Percentiles rank a stretch among this genome's conserved stretches.
Evolutionary conservation across 2,888 invertebrate genomes (phyloP).

Genomic region (Drosophila fungiperda): DNA sequence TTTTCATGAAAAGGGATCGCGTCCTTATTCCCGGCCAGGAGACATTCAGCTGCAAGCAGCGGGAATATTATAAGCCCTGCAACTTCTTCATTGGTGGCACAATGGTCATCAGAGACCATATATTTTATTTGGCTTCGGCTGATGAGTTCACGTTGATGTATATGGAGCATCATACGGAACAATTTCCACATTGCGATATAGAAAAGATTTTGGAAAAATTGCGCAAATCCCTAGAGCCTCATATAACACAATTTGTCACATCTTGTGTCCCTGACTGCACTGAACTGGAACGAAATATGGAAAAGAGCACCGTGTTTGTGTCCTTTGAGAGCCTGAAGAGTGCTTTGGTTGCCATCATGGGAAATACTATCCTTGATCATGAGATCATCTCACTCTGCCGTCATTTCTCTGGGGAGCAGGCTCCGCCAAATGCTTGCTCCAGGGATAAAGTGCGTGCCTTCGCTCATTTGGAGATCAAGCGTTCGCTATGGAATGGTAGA

Average conservation of each 20-base stretch:
- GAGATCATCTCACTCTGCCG: conserved; percentile 92
- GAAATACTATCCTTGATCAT: conserved; percentile 90
- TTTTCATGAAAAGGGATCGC: conserved; percentile 89
- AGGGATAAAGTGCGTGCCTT: conserved; percentile 87
- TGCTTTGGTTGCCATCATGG: conserved; percentile 89
- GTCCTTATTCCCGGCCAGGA: conserved; percentile 91
- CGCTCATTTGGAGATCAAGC: conserved; percentile 89
- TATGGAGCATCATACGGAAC: conserved; percentile 91
- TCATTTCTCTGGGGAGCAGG: conserved; percentile 88
- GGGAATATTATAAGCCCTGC: conserved; percentile 90
- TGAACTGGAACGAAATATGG: conserved; percentile 52
- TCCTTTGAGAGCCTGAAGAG: conserved; percentile 85
- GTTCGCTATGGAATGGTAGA: conserved; percentile 90
- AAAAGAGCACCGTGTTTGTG: conserved; percentile 61
- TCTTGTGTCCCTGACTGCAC: conserved; percentile 86
- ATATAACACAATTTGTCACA: conserved; percentile 91
- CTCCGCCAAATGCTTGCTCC: conserved; percentile 83
- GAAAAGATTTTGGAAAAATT: conserved; percentile 91
- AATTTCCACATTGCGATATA: conserved; percentile 91
- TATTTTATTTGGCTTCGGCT: conserved; percentile 91
- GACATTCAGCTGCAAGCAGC: conserved; percentile 89
- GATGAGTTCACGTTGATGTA: conserved; percentile 95
- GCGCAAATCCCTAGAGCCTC: conserved; percentile 87
- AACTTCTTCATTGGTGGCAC: conserved; percentile 95
- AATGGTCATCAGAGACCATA: conserved; percentile 91